Evolutionary conservation across 2,888 invertebrate species (phyloP), one percentile per base, ranked within the genome.

Genomic region (Standfussiana lucernea): DNA sequence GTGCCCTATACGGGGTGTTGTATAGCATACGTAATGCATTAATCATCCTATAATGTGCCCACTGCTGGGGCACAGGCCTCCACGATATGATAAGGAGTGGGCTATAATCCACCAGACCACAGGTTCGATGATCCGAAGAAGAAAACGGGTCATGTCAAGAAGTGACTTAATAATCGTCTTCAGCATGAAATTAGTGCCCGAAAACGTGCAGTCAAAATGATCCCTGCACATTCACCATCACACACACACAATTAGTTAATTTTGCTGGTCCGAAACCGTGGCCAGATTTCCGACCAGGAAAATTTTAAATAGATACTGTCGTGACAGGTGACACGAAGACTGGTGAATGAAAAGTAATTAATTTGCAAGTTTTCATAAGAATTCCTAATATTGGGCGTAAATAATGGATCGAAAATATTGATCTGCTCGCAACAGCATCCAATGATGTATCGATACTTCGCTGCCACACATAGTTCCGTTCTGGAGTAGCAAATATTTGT

Each of bases 401-500:
- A 35, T 45, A 71, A 53, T n/a, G 6, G 11, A 53, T n/a, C 11
- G 11, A 53, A 53, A 47, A 47, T 61, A 75, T 37, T 24, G 32
- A 40, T 24, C 37, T 15, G 37, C 21, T 21, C 45, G 21, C 5
- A 28, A 69, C 28, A 70, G 2, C 21, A 77, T 18, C 56, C 65
- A 42, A n/a, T 13, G 28, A 72, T 28, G 45, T 53, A 79, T 72
- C 13, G 10, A 11, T 40, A 64, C n/a, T 47, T 47, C 15, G 24
- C 47, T 42, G 50, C 50, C n/a, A 66, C 35, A 72, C 50, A 21
- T 7, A 70, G 47, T 59, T 28, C 61, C 66, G 42, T 66, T 67
- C 40, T 40, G 32, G 35, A 42, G 47, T 47, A 53, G 53, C 21
- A 80, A 82, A 82, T 84, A 82, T 82, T 79, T 84, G 67, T 74